Conservation (phyloP, 2,888 invertebrate species). For the Carcina quercana region DNA sequence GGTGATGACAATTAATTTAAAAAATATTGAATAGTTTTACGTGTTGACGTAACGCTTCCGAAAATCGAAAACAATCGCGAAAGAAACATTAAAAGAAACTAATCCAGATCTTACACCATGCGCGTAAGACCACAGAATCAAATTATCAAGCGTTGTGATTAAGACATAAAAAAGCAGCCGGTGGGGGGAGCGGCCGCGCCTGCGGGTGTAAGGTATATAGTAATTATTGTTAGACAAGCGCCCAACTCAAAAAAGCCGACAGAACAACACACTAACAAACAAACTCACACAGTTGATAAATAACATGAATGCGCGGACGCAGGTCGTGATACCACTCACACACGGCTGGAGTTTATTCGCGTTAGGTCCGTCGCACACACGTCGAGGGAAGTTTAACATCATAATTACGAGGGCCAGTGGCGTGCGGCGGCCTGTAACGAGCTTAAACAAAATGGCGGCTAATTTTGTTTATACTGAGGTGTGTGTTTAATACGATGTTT, state of each 20-base stretch:
- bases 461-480: slow-evolving; percentile 55
- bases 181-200: slow-evolving; percentile 26
- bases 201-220: slow-evolving; percentile 66
- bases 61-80: slow-evolving; percentile 30
- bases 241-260: slow-evolving; percentile 65
- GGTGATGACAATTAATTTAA: too few relatives aligned
- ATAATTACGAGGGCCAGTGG: slow-evolving; percentile 69
- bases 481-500: slow-evolving; percentile 45
- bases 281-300: slow-evolving; percentile 18
- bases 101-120: slow-evolving; percentile 22
- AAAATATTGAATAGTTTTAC: too few relatives aligned
- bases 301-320: slow-evolving; percentile 23
- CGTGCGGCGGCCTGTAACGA: slow-evolving; percentile 71
- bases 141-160: slow-evolving; percentile 33
- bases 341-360: slow-evolving; percentile 36
- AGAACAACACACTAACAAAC: slow-evolving; percentile 30
- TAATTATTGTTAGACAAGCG: slow-evolving; percentile 68
- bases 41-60: too few relatives aligned
- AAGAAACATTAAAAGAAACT: slow-evolving; percentile 32
- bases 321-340: slow-evolving; percentile 23
- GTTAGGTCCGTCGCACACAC: slow-evolving; percentile 33
- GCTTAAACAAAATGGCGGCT: slow-evolving; percentile 70
- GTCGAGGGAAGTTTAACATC: slow-evolving; percentile 37
- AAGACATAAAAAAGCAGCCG: slow-evolving; percentile 30
- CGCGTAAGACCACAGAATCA: slow-evolving; percentile 21